Evolutionary conservation across 2,888 invertebrate species (phyloP), one percentile per base, ranked within the genome.

Genomic region (Cyclophora albipunctata): DNA sequence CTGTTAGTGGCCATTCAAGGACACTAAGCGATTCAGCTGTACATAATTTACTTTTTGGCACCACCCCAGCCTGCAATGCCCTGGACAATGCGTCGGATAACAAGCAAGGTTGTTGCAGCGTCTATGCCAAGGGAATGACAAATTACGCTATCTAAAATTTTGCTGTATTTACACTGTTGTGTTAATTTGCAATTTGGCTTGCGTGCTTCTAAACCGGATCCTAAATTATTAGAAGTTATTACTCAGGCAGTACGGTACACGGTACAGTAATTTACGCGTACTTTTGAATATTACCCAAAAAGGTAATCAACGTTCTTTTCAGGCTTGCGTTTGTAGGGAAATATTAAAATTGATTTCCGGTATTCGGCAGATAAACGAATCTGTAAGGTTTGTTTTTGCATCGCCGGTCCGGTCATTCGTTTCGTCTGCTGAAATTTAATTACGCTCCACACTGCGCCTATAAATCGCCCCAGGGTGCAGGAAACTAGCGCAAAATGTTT

Each of bases 11-110:
- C 50, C 50, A 51, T 52, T 55, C 52, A 59, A 55, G 52, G 57
- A 54, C 54, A 48, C 46, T 51, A 52, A 52, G 45, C 50, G 58
- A 49, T 48, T 50, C 45, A 46, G 37, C 46, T 45, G 48, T 20
- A 5, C 45, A 40, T 51, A 54, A 57, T 54, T 57, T 47, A 53
- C 44, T 50, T 50, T 55, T 57, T 60, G 60, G 60, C 60, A 49
- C 52, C 50, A 46, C 7, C 58, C 60, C 55, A 50, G 48, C 34
- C 48, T 53, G 52, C 54, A 44, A 3, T 20, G 40, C 35, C 34
- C 42, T 49, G 57, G 54, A 54, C 60, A 60, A 57, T 57, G 55
- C 55, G 46, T 51, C 45, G 50, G 45, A 50, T 48, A 56, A 46
- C 53, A 51, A 46, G 49, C 47, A 49, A 50, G 53, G 57, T 46